Evolutionary conservation across 2,888 invertebrate species (phyloP).

Genomic region (Cataglyphis altisquamis): DNA sequence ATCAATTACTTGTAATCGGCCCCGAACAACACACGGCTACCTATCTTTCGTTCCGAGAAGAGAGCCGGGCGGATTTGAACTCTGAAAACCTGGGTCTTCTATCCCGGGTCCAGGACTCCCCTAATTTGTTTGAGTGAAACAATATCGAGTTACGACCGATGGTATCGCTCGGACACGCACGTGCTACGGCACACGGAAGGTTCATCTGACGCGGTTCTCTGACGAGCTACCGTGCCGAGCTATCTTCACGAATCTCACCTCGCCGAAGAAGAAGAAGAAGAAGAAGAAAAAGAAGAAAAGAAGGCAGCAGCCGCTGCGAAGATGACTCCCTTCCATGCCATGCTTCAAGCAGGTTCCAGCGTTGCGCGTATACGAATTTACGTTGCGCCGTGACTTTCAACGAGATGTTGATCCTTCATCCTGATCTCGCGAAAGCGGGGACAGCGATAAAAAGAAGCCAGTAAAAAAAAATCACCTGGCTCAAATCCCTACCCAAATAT

Average conservation of each 20-base stretch:
- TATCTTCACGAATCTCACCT: conserved; percentile 79
- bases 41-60: conserved; percentile 79
- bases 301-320: conserved; percentile 54
- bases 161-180: conserved; percentile 81
- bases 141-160: conserved; percentile 85
- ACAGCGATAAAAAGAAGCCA: conserved; percentile 31
- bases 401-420: conserved; percentile 49
- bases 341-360: conserved; percentile 52
- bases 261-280: conserved; percentile 56
- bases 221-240: conserved; percentile 81
- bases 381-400: conserved; percentile 58
- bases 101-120: conserved; percentile 77
- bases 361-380: conserved; percentile 57
- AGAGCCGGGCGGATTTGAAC: conserved; percentile 79
- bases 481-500: conserved; percentile 3
- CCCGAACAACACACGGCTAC: conserved; percentile 66
- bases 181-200: conserved; percentile 81
- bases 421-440: conserved; percentile 31
- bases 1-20: conserved; percentile 60
- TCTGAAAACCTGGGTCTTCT: conserved; percentile 76
- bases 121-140: conserved; percentile 85
- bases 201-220: conserved; percentile 76
- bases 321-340: conserved; percentile 63
- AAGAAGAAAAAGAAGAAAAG: conserved; percentile 39
- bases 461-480: not conserved